phyloP scores from a whole-genome alignment of 2,797 vertebrate species.

The Cottoperca gobio region DNA sequence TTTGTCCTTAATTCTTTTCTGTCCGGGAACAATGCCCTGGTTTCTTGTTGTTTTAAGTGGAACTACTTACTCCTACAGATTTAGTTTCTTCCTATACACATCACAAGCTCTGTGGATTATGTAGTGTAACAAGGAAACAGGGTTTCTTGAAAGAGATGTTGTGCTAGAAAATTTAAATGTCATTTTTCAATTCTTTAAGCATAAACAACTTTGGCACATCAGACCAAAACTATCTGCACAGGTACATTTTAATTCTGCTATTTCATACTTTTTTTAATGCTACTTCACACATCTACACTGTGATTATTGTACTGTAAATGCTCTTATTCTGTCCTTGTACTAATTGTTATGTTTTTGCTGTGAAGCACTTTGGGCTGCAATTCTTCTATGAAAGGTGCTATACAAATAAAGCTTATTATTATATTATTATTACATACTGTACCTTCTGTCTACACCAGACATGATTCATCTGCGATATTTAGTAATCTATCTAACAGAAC shows the following conservation, averaged over 20 bases:
- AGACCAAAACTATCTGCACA: neutral
- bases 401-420: too few species aligned
- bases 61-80: neutral
- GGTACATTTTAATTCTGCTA: too few species aligned
- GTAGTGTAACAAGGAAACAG: neutral
- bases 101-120: neutral
- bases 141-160: neutral
- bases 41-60: neutral
- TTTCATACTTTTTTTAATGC: too few species aligned
- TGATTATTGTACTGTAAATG: too few species aligned
- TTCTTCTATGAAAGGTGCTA: too few species aligned
- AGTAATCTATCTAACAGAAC: neutral
- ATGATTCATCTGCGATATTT: neutral
- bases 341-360: too few species aligned
- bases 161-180: neutral
- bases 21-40: too few species aligned
- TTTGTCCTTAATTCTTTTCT: too few species aligned
- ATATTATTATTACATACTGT: too few species aligned
- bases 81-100: neutral
- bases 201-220: neutral
- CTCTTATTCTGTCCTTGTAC: too few species aligned
- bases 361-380: too few species aligned
- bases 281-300: too few species aligned
- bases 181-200: neutral
- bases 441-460: neutral